Evolutionary conservation across 2,113 vertebrate genomes (phyloP), one percentile per base, ranked within the genome.

Genomic region (Hippocampus mohnikei): DNA sequence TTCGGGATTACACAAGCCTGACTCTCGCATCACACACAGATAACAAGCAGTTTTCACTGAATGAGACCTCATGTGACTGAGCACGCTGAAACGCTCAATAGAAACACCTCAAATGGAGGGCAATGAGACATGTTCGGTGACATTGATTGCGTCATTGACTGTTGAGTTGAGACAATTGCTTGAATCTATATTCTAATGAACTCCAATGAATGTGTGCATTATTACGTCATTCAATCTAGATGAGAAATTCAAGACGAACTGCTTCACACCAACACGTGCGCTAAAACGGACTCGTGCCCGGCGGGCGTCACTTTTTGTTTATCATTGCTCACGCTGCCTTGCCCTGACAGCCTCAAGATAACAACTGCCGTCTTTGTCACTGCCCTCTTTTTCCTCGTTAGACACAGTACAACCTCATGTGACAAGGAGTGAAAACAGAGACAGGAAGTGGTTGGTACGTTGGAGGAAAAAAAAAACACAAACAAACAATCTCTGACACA

Each of bases 121-220:
- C 72, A 50, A 16, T 10, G 50, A 65, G 12, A 67, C n/a, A n/a
- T n/a, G n/a, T n/a, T n/a, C 20, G 13, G 3, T 52, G 37, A 5
- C 56, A 55, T 66, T 74, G 52, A 60, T 46, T 44, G 23, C 29
- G 53, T 77, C 72, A 70, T 81, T 77, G 77, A 61, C 62, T 20
- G 20, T 3, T 27, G 65, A 76, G 23, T 27, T 27, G n/a, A 20
- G 60, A 56, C 60, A 25, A 27, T 68, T 78, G 46, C 64, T 46
- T 48, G 37, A 66, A 72, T 60, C 48, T 67, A 8, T 67, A 46
- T 72, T 59, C 15, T n/a, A 74, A 41, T 72, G 46, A 27, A n/a
- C 2, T 0, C 23, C 12, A 46, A 67, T 56, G 7, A 70, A 20
- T 56, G 13, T 72, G 61, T 23, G 33, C 44, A 3, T 37, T 50